phyloP scores from a whole-genome alignment of 2,888 invertebrate genomes.

The Lypha dubia region DNA sequence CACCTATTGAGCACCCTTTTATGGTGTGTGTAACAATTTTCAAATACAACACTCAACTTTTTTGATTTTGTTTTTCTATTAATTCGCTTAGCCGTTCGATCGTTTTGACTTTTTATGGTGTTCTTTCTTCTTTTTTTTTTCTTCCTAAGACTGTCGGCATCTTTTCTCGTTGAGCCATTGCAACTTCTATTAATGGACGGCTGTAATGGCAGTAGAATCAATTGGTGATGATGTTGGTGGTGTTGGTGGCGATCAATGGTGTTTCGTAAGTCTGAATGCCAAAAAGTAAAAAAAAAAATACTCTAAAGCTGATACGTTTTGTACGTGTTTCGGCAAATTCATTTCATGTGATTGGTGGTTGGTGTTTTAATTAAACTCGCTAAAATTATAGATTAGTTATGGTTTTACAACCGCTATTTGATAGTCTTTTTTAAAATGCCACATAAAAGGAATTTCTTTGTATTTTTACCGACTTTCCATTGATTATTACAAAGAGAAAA shows the following conservation, averaged over 20 bases:
- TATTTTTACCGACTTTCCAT: background rate
- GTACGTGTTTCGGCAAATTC: slow-evolving; percentile 56
- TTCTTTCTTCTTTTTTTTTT: slow-evolving; percentile 11
- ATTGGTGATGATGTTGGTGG: background rate
- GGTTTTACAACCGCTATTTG: slow-evolving; percentile 51
- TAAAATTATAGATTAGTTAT: slow-evolving; percentile 66
- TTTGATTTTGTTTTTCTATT: background rate
- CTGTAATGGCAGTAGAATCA: background rate
- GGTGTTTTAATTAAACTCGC: slow-evolving; percentile 64
- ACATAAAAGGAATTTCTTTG: slow-evolving; percentile 9
- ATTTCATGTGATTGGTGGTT: slow-evolving; percentile 44
- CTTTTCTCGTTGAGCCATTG: slow-evolving; percentile 12
- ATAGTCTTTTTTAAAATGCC: slow-evolving; percentile 35
- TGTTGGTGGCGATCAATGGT: slow-evolving; percentile 25
- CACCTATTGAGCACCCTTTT: slow-evolving; percentile 71
- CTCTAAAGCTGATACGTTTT: slow-evolving; percentile 65
- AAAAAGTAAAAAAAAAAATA: no score
- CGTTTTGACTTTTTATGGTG: slow-evolving; percentile 35
- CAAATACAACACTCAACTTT: slow-evolving; percentile 23
- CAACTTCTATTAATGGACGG: slow-evolving; percentile 8
- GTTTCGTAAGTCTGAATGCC: slow-evolving; percentile 37
- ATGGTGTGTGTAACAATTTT: slow-evolving; percentile 55
- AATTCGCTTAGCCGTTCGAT: background rate
- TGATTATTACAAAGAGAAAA: background rate
- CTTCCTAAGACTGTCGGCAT: slow-evolving; percentile 36